A percentile compares a stretch with the other conserved stretches of the same genome.
Conservation (phyloP, 2,797 vertebrate species). For the Aulostomus chinensis region DNA sequence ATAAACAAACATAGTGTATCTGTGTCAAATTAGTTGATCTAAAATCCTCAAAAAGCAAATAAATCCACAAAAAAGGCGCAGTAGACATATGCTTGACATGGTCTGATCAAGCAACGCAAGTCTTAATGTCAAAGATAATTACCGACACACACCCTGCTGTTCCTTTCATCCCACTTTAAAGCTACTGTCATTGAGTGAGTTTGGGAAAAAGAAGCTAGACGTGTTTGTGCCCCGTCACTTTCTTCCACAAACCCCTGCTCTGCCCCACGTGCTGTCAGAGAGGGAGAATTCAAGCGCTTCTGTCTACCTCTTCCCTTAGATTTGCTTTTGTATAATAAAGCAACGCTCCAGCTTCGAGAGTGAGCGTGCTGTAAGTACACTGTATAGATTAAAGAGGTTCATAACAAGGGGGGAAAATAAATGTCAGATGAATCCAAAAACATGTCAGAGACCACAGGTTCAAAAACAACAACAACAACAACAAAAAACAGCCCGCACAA, state of each 20-base stretch:
- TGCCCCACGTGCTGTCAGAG: conserved; percentile 4
- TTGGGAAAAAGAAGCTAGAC: conserved; percentile 24
- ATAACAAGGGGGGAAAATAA: conserved; percentile 11
- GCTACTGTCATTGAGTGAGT: conserved; percentile 19
- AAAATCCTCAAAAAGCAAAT: conserved; percentile 3
- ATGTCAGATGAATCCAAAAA: conserved; percentile 26
- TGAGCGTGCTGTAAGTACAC: background rate
- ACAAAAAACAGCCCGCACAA: background rate
- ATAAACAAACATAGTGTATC: background rate
- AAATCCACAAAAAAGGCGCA: conserved; percentile 4
- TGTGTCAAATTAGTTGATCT: conserved; percentile 19
- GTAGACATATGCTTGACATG: conserved; percentile 9
- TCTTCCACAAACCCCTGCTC: conserved; percentile 5
- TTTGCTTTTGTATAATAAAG: conserved; percentile 34
- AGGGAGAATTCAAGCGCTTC: conserved; percentile 22
- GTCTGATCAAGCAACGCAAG: conserved; percentile 13
- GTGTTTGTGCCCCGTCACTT: conserved; percentile 13
- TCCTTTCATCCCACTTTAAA: conserved; percentile 36
- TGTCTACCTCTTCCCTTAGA: conserved; percentile 13
- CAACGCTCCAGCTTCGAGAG: background rate
- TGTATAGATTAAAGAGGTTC: conserved; percentile 26
- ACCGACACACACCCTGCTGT: conserved; percentile 23
- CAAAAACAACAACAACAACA: too few species aligned
- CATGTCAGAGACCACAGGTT: conserved; percentile 13
- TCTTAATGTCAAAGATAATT: conserved; percentile 50